Conservation (phyloP, 2,113 vertebrate species). For the Syngnathoides biaculeatus region DNA sequence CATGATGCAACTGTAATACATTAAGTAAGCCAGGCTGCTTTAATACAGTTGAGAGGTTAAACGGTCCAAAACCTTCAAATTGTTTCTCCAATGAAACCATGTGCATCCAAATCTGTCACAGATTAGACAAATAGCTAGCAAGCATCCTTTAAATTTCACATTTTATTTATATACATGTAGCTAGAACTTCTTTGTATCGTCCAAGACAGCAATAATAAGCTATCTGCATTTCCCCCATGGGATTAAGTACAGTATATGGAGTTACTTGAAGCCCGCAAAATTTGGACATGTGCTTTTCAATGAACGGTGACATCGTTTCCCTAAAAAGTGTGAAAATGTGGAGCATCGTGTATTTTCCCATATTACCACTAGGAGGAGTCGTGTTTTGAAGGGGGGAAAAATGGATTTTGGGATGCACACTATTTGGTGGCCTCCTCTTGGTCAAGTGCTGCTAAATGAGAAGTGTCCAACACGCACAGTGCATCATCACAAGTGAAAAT, state of each 20-base stretch:
- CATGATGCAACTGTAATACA: conserved; percentile 18
- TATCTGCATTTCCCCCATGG: neutral
- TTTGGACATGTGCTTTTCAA: neutral
- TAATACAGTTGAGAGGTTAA: neutral
- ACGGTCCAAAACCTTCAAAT: neutral
- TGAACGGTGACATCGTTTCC: neutral
- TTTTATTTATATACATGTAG: too few species aligned
- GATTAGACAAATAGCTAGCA: too few species aligned
- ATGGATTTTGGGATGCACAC: neutral
- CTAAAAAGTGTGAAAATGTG: neutral
- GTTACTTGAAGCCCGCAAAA: neutral
- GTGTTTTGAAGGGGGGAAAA: neutral
- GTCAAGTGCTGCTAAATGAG: neutral
- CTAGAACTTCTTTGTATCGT: neutral
- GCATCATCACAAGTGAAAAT: conserved; percentile 2
- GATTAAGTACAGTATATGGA: neutral
- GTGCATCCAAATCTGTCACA: neutral
- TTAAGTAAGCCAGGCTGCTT: neutral
- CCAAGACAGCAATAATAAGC: neutral
- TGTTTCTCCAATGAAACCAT: neutral
- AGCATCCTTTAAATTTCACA: neutral
- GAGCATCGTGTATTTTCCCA: neutral
- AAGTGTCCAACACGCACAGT: conserved; percentile 1
- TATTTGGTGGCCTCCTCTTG: neutral
- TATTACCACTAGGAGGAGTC: neutral